These are phyloP conservation scores for Oreochromis grahami DNA, from an alignment of 2,797 vertebrate genomes.

Conservation along the genomic window DNA sequence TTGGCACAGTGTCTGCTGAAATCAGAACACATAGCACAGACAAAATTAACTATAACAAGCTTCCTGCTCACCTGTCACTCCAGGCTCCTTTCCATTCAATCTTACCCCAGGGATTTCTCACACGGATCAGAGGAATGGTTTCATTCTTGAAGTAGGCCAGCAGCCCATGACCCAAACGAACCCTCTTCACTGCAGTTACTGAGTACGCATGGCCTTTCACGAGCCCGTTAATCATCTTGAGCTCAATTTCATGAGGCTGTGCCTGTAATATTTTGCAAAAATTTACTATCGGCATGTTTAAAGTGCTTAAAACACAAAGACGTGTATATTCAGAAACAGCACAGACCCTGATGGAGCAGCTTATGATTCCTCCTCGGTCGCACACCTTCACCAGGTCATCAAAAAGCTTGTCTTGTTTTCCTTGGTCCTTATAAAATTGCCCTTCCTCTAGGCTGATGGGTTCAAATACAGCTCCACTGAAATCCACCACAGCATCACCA, in stretches of 20 bases:
- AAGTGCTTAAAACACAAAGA: neutral
- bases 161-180: conserved; percentile 82
- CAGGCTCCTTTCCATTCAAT: conserved; percentile 91
- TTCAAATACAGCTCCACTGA: conserved; percentile 89
- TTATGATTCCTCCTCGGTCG: conserved; percentile 86
- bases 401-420: conserved; percentile 81
- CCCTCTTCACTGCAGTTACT: conserved; percentile 83
- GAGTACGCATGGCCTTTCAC: conserved; percentile 91
- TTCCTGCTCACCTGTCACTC: conserved; percentile 84
- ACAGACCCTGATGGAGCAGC: conserved; percentile 86
- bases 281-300: neutral
- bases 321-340: neutral
- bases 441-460: conserved; percentile 73
- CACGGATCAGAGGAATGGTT: conserved; percentile 87
- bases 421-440: conserved; percentile 54
- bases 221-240: conserved; percentile 77
- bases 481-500: conserved; percentile 92
- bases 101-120: conserved; percentile 95
- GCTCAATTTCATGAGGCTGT: conserved; percentile 68
- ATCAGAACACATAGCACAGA: neutral
- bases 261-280: conserved; percentile 60
- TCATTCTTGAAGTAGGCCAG: conserved; percentile 80
- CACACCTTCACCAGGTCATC: conserved; percentile 84
- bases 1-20: neutral
- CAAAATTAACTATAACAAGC: neutral